Conservation (phyloP, 1,140 invertebrate genomes). For the Drosophila pachea region DNA sequence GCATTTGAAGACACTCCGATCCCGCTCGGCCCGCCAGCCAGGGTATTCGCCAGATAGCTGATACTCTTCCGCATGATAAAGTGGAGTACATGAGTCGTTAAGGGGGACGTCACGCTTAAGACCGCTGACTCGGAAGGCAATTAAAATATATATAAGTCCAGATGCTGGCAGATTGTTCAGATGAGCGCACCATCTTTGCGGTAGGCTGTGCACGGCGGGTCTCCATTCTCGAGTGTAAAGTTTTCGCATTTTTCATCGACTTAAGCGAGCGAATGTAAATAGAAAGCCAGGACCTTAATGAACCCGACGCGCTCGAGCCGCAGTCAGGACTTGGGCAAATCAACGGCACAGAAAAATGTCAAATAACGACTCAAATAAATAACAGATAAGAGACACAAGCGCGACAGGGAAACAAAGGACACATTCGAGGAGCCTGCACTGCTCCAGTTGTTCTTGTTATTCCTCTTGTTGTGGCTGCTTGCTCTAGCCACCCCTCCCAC, state of each 20-base stretch:
- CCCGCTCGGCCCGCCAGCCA: too few species aligned
- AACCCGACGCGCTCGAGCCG: conserved; percentile 21
- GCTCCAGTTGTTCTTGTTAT: conserved; percentile 5
- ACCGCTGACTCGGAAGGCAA: conserved; percentile 45
- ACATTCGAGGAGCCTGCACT: conserved; percentile 17
- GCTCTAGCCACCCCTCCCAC: conserved; percentile 26
- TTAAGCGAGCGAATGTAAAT: conserved; percentile 56
- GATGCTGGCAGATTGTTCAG: conserved; percentile 35
- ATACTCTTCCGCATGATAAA: neutral
- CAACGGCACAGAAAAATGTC: conserved; percentile 62
- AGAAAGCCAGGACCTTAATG: conserved; percentile 38
- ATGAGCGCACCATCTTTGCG: conserved; percentile 35
- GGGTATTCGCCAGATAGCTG: neutral
- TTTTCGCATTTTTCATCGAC: conserved; percentile 57
- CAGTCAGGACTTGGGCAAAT: conserved; percentile 24
- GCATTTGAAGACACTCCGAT: neutral
- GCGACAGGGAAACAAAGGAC: conserved; percentile 36
- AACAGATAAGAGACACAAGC: conserved; percentile 53
- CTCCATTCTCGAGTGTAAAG: conserved; percentile 48
- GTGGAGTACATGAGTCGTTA: neutral
- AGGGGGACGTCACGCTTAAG: conserved; percentile 14
- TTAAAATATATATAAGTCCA: conserved; percentile 32
- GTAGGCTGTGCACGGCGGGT: conserved; percentile 4
- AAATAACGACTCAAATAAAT: conserved; percentile 63
- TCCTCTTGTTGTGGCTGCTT: conserved; percentile 18